Conservation (phyloP, 1,140 invertebrate genomes). For the Frieseomelitta varia region DNA sequence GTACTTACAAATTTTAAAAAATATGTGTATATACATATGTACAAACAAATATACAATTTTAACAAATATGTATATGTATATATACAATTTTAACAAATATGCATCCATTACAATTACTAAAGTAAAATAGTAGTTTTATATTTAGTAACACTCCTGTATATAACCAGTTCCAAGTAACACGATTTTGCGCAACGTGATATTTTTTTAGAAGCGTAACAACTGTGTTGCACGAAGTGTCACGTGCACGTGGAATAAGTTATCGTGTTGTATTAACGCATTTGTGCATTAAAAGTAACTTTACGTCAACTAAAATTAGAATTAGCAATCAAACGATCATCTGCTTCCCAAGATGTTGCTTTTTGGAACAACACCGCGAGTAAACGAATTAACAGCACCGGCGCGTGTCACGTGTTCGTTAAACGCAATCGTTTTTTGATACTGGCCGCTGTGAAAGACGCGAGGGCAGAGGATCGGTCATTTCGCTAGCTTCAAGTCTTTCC, state of each 20-base stretch:
- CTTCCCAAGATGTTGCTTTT: not conserved
- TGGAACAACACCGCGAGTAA: too few relatives aligned
- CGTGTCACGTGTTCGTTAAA: not conserved
- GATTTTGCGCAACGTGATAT: accelerated
- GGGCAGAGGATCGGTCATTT: not conserved
- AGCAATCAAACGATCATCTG: not conserved
- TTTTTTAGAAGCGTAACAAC: too few relatives aligned
- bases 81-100: not conserved
- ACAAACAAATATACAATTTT: too few relatives aligned
- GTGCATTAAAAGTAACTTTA: too few relatives aligned
- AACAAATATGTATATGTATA: too few relatives aligned
- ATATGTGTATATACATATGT: too few relatives aligned
- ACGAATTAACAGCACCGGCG: not conserved
- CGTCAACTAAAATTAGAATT: not conserved
- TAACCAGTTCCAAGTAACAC: too few relatives aligned
- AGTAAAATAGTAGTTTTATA: too few relatives aligned
- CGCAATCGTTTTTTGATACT: not conserved
- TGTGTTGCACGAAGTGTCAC: not conserved
- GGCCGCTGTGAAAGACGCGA: not conserved
- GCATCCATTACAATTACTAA: too few relatives aligned
- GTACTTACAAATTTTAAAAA: too few relatives aligned
- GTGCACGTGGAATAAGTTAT: too few relatives aligned
- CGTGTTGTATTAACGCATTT: too few relatives aligned
- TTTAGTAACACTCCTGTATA: not conserved
- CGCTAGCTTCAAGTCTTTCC: not conserved